These are phyloP conservation scores for Papilio polytes DNA, from an alignment of 1,140 invertebrate species.

Conservation along the genomic window DNA sequence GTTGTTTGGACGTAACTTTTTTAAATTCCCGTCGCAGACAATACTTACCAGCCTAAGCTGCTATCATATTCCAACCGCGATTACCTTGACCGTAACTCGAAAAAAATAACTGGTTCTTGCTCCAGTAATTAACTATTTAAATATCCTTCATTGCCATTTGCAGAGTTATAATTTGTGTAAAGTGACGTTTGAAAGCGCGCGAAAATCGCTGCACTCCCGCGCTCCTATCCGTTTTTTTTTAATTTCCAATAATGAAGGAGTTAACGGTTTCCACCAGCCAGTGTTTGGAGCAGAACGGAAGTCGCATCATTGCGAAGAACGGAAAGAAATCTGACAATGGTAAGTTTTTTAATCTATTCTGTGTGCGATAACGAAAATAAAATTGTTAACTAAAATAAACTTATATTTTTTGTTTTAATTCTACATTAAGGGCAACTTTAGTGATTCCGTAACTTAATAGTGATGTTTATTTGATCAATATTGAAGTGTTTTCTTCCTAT, in stretches of 20 bases:
- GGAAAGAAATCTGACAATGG: constrained; percentile 65
- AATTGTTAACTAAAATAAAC: too few relatives aligned
- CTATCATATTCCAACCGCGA: constrained; percentile 54
- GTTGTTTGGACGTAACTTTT: constrained; percentile 7
- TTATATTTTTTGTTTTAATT: too few relatives aligned
- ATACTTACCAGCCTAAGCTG: constrained; percentile 8
- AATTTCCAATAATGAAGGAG: constrained; percentile 67
- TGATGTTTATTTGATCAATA: too few relatives aligned
- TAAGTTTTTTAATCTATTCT: constrained; percentile 50
- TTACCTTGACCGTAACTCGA: constrained; percentile 67
- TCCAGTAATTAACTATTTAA: constrained; percentile 53
- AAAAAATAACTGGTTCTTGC: constrained; percentile 58
- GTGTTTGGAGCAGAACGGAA: constrained; percentile 60
- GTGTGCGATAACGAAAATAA: too few relatives aligned
- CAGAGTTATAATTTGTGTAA: constrained; percentile 53
- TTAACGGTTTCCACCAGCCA: constrained; percentile 61
- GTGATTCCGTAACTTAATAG: too few relatives aligned
- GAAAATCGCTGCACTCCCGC: constrained; percentile 50
- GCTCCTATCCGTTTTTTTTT: constrained; percentile 42
- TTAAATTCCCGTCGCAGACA: background rate
- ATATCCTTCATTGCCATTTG: constrained; percentile 56
- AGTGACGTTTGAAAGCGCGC: constrained; percentile 75
- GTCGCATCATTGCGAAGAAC: constrained; percentile 62
- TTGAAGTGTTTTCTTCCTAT: too few relatives aligned
- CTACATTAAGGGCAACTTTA: too few relatives aligned